Evolutionary conservation across 2,797 vertebrate species (phyloP), one percentile per base, ranked within the genome.

Genomic region (Melanotaenia pygmaea): DNA sequence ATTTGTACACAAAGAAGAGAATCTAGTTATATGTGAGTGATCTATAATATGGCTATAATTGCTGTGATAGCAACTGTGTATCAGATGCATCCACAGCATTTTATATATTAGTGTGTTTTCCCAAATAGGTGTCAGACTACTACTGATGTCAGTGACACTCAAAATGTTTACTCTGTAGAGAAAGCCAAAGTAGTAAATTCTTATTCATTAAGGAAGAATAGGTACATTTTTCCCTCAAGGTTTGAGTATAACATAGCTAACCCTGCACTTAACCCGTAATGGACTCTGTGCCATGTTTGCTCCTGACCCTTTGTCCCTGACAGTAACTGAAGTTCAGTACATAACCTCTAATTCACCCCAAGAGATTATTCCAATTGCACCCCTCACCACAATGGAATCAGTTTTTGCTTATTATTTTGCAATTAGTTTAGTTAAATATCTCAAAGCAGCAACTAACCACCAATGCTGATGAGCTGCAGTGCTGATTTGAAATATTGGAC

Each of bases 401-500:
- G 69, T 71, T 85, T 84, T 71, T 66, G 79, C 79, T 89, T 80
- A 89, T 91, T 92, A 92, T 82, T 77, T 76, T 51, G 67, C 72
- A 79, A 82, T 91, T 86, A 86, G 79, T 77, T 89, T 73, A 74
- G 76, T 70, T 81, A 59, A 80, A 50, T 78, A 65, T 76, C 76
- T 76, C 71, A 64, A 69, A 85, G 79, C 67, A 58, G 79, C 38
- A 56, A 66, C 65, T 30, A 50, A 74, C 77, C 79, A 69, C 76
- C 59, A 8, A 64, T 64, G 61, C 79, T 77, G 78, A 83, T 76
- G 85, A 87, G 85, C 76, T 60, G 35, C 76, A 65, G 24, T 78
- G 85, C 85, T 85, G 85, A 90, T 90, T 76, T 89, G 77, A 80
- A 87, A 79, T 80, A 80, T 80, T 85, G 65, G 79, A 83, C 81